Conservation (phyloP, 2,888 invertebrate species). For the Cepaea hortensis region DNA sequence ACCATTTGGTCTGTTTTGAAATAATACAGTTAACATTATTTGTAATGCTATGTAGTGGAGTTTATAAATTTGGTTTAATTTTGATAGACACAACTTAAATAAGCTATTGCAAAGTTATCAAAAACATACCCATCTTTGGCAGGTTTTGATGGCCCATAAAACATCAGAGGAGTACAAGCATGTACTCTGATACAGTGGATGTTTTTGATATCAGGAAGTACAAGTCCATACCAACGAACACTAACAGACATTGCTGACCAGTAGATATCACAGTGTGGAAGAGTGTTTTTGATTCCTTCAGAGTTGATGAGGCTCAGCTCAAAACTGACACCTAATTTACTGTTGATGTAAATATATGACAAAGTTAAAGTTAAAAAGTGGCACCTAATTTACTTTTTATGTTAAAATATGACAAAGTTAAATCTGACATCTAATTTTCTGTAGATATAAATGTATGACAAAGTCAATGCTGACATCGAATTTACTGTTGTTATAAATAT, state of each 20-base stretch:
- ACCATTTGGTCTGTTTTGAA: too few species aligned
- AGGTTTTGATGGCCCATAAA: constrained; percentile 63
- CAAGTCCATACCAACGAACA: constrained; percentile 68
- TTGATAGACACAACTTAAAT: background rate
- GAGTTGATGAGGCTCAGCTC: constrained; percentile 63
- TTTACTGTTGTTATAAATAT: constrained; percentile 58
- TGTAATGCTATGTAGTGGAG: too few species aligned
- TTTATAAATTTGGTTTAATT: background rate
- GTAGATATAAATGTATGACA: too few species aligned
- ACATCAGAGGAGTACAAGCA: constrained; percentile 71
- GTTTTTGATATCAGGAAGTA: constrained; percentile 57
- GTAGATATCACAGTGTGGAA: constrained; percentile 61
- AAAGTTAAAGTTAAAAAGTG: background rate
- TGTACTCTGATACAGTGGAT: constrained; percentile 63
- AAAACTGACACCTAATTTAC: constrained; percentile 62
- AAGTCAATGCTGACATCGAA: background rate
- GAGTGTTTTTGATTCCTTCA: constrained; percentile 56
- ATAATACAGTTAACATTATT: too few species aligned
- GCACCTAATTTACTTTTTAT: too few species aligned
- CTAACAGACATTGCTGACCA: constrained; percentile 65
- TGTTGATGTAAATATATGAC: constrained; percentile 48
- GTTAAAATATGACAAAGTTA: too few species aligned
- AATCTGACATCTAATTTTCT: too few species aligned
- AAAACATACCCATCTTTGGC: constrained; percentile 63
- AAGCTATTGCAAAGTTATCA: background rate